Evolutionary conservation across 2,113 vertebrate genomes (phyloP).

Genomic region (Mohoua ochrocephala): DNA sequence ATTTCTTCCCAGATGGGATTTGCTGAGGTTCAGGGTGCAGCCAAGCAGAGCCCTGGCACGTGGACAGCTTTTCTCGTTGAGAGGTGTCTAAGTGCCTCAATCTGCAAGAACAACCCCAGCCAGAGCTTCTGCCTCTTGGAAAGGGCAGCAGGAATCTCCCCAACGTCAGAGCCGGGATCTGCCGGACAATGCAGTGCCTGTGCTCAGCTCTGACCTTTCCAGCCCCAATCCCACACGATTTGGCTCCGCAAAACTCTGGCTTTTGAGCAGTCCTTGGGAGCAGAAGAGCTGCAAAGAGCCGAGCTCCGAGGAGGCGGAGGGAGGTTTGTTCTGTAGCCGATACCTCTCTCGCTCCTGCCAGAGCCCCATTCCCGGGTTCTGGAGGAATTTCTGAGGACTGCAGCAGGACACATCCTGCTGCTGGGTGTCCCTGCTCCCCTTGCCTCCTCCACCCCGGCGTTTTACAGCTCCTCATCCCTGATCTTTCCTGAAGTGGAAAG

Average conservation of each 20-base stretch:
- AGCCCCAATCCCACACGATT: not conserved
- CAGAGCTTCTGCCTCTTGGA: not conserved
- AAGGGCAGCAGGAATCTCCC: not conserved
- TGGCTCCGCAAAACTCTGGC: not conserved
- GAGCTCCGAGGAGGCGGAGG: rapidly evolving
- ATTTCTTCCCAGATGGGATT: not conserved
- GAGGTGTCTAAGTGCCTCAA: not conserved
- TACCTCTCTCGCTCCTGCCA: not conserved
- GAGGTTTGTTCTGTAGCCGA: not conserved
- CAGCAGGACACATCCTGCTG: not conserved
- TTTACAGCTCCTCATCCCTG: not conserved
- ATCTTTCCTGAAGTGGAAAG: not conserved
- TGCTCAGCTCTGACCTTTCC: not conserved
- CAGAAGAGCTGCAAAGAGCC: not conserved
- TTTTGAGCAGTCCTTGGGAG: not conserved
- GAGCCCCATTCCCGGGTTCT: rapidly evolving
- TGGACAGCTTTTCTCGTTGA: not conserved
- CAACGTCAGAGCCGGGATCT: not conserved
- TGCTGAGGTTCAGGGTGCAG: not conserved
- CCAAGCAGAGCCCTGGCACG: not conserved
- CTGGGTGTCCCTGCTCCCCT: not conserved
- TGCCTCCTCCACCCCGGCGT: rapidly evolving
- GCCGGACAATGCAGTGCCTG: not conserved
- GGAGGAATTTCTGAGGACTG: not conserved
- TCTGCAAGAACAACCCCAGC: not conserved